Percentiles rank a stretch among this genome's conserved stretches.
Evolutionary conservation across 2,888 invertebrate genomes (phyloP).

Genomic region (Polymixis lichenea): DNA sequence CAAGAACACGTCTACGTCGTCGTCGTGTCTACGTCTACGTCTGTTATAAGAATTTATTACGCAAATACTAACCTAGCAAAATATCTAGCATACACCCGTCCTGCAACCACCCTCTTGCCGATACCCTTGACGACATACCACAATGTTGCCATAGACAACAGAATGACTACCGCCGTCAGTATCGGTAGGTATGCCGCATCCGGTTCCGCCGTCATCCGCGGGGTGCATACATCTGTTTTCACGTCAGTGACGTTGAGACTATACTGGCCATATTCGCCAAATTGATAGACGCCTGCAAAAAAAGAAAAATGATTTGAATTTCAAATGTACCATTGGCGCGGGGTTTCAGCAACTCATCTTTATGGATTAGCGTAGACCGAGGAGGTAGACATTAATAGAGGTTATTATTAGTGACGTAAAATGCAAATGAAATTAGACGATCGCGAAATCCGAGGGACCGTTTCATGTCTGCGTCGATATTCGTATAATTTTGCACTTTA

Average conservation of each 20-base stretch:
- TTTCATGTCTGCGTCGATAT: neutral
- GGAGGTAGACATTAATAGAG: neutral
- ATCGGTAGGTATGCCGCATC: constrained; percentile 87
- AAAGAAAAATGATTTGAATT: constrained; percentile 21
- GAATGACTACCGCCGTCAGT: constrained; percentile 83
- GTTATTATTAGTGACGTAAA: neutral
- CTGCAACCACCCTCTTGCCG: constrained; percentile 83
- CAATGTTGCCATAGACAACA: constrained; percentile 87
- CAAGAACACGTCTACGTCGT: too few species aligned
- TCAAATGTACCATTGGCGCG: neutral
- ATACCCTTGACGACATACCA: constrained; percentile 88
- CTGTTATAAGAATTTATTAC: too few species aligned
- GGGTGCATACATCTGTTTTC: constrained; percentile 73
- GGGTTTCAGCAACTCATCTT: neutral
- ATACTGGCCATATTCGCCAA: constrained; percentile 87
- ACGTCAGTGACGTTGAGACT: constrained; percentile 76
- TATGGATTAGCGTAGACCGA: too few species aligned
- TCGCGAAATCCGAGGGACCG: too few species aligned
- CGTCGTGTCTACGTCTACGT: too few species aligned
- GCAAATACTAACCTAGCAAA: constrained; percentile 80
- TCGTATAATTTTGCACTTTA: constrained; percentile 5
- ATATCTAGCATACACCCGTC: constrained; percentile 83
- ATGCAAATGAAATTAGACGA: neutral
- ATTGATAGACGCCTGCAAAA: constrained; percentile 80
- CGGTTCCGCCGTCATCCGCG: constrained; percentile 86